Base-by-base conservation (phyloP, 2,113 vertebrate genomes). In the Corythornis cristatus region DNA sequence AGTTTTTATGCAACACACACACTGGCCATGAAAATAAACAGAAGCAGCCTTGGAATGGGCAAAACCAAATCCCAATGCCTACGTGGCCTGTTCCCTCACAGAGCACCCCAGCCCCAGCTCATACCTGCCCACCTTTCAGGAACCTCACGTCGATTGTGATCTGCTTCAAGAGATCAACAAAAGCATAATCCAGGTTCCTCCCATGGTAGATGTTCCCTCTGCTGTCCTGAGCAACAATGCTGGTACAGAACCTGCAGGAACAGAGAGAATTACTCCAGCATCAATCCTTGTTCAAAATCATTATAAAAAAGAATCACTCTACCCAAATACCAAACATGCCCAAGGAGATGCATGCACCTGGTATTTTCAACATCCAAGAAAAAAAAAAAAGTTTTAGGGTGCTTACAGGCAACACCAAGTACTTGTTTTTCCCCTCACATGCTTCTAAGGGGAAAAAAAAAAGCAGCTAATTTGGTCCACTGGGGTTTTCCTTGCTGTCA, bases 131-230 rank as follows among this genome's bases (percentile, higher is more conserved):
- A 17, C 98, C 95, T 96, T 97, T 98, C 35, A 98, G 80, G 50
- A 99, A 99, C 57, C 85, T 72, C 68, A 99, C 86, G 22, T 99
- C 97, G 16, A 99, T 16, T 0, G 99, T 99, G 37, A 99, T 22
- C 86, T 99, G 99, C 92, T 93, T 98, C 70, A 99, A 87, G 68
- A 98, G 48, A 50, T 97, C 92, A 0, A 93, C 82, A 82, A 98
- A 98, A 7, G 37, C 88, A 9, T 99, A 99, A 92, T 99, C 99
- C 72, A 99, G 94, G 91, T 99, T 99, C 86, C 99, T 98, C 29
- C 99, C 99, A 0, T 99, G 99, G 93, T 98, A 99, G 61, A 99
- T 93, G 48, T 96, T 96, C 29, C 99, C 99, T 51, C 91, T 96
- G 78, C 83, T 95, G 93, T 99, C 99, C 93, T 99, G 99, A 86